Base-by-base conservation (phyloP, 1,140 invertebrate genomes). In the Galleria mellonella region DNA sequence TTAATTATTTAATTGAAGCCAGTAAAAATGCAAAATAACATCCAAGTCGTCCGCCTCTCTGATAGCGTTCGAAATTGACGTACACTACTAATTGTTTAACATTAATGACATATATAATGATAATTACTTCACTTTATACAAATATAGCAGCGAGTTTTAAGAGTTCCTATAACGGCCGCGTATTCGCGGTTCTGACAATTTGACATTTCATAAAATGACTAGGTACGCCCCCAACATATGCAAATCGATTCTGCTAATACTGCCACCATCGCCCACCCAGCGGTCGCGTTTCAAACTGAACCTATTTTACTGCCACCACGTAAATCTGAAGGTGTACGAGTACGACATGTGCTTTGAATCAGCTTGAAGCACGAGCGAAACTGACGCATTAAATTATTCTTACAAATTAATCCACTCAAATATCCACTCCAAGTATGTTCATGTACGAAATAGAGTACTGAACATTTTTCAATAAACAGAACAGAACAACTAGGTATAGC, bases 71-170 rank as follows among this genome's bases (percentile, higher is more conserved):
- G 77, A 83, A 85, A 83, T 79, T 78, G 77, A 83, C 72, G 67
- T 53, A 64, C 70, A 79, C 78, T 83, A 83, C 75, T 48, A 66
- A 71, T 65, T 65, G 81, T 79, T 72, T 77, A 86, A 84, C 62
- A 72, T 76, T 74, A 23, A 86, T 76, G 82, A 83, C 72, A 82
- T 81, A 77, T 75, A 84, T 74, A 73, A 84, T 69, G 69, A 81
- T 83, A 79, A 85, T 87, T 81, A 86, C 66, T 82, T 81, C 78
- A 83, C 75, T 86, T 86, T 86, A 83, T 86, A 86, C 85, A 87
- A 79, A 84, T 86, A 87, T 72, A 87, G 83, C 84, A 87, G 86
- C 86, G 86, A 87, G 86, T 87, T 87, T 87, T 87, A 84, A 87
- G 86, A 87, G 86, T 87, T 87, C 86, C 86, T 87, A 87, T 86